Conservation (phyloP, 1,140 invertebrate genomes). For the Trypoxylus dichotomus region DNA sequence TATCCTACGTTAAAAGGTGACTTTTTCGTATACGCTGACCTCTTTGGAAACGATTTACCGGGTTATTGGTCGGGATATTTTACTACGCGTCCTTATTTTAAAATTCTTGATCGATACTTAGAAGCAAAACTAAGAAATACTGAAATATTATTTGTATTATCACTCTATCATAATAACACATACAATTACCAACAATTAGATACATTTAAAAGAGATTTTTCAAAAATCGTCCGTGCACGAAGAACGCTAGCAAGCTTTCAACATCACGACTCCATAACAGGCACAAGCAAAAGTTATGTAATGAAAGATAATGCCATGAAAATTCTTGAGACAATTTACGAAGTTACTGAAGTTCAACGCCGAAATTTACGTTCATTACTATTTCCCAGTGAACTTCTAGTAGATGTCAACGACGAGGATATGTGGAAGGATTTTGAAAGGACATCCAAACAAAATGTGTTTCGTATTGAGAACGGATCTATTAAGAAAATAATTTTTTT, state of each 20-base stretch:
- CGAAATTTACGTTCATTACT: background rate
- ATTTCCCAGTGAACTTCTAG: background rate
- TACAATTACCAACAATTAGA: constrained; percentile 42
- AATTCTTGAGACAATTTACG: constrained; percentile 70
- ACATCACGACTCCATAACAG: constrained; percentile 97
- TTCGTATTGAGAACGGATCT: constrained; percentile 43
- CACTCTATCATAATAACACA: constrained; percentile 64
- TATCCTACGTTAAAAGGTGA: constrained; percentile 91
- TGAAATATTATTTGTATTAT: constrained; percentile 78
- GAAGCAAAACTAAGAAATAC: constrained; percentile 67
- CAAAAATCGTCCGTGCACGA: constrained; percentile 72
- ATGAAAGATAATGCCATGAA: constrained; percentile 86
- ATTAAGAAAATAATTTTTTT: constrained; percentile 63
- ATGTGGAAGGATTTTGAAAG: background rate
- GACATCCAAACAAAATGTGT: constrained; percentile 57
- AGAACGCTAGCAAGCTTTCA: constrained; percentile 87
- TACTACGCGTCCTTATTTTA: constrained; percentile 94
- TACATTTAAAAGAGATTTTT: constrained; percentile 54
- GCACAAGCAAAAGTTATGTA: constrained; percentile 90
- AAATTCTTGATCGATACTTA: constrained; percentile 87
- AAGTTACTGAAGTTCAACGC: constrained; percentile 72
- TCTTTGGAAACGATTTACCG: constrained; percentile 90
- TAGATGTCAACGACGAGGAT: background rate
- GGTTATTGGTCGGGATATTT: constrained; percentile 99
- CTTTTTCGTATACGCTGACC: constrained; percentile 98